phyloP scores from a whole-genome alignment of 2,888 invertebrate genomes.

The Parnassius smintheus region DNA sequence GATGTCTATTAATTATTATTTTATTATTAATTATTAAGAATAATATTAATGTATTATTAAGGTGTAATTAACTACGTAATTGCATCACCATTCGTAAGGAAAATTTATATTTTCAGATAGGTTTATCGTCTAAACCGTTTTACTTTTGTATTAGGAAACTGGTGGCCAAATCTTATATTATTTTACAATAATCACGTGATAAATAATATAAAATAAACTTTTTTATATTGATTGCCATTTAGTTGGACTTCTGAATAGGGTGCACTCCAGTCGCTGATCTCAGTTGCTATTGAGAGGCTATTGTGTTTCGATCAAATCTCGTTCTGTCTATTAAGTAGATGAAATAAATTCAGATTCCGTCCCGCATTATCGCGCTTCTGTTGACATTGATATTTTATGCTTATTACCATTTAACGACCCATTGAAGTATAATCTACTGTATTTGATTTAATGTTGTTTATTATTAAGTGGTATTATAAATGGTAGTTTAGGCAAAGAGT shows the following conservation, averaged over 20 bases:
- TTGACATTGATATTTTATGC: background rate
- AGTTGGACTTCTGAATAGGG: background rate
- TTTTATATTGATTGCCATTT: background rate
- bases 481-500: too few species aligned
- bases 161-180: too few species aligned
- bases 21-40: too few species aligned
- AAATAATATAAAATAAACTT: background rate
- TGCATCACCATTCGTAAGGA: too few species aligned
- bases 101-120: too few species aligned
- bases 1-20: too few species aligned
- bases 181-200: too few species aligned
- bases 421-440: background rate
- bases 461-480: background rate
- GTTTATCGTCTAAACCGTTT: too few species aligned
- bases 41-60: too few species aligned
- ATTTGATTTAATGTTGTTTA: background rate
- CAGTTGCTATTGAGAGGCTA: background rate
- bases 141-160: too few species aligned
- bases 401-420: background rate
- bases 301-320: conserved; percentile 10
- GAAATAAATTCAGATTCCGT: background rate
- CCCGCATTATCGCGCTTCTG: background rate
- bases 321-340: conserved; percentile 3
- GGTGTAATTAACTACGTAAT: too few species aligned
- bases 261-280: background rate